Evolutionary conservation across 2,113 vertebrate genomes (phyloP).

Genomic region (Embiotoca jacksoni): DNA sequence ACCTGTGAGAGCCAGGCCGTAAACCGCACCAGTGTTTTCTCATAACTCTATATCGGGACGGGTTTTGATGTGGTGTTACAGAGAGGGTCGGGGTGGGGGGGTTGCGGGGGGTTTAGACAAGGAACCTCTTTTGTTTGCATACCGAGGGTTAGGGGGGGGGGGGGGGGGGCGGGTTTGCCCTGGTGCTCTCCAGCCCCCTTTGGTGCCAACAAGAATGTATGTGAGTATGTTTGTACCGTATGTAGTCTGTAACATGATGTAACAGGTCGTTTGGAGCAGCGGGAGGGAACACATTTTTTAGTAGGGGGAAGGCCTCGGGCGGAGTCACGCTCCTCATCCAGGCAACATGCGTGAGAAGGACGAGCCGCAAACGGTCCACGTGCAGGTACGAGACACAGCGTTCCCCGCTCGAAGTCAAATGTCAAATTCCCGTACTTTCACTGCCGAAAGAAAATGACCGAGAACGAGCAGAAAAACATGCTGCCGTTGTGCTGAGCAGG

Average conservation of each 20-base stretch:
- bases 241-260: conserved; percentile 33
- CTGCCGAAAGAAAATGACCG: too few relatives aligned
- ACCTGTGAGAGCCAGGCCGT: conserved; percentile 1
- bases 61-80: conserved; percentile 4
- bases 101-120: neutral
- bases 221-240: conserved; percentile 11
- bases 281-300: conserved; percentile 6
- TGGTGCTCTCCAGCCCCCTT: conserved; percentile 2
- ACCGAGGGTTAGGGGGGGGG: neutral
- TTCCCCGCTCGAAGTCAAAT: too few relatives aligned
- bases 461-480: too few relatives aligned
- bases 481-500: too few relatives aligned
- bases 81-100: too few relatives aligned
- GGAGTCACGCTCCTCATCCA: neutral
- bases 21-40: conserved; percentile 8
- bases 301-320: neutral
- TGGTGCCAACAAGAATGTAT: conserved; percentile 4
- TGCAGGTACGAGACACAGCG: neutral
- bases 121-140: conserved; percentile 44
- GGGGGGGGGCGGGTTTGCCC: neutral
- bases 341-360: neutral
- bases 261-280: conserved; percentile 10
- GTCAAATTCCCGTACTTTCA: too few relatives aligned
- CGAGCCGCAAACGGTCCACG: neutral
- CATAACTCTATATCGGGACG: conserved; percentile 4